These are phyloP conservation scores for Motacilla alba DNA, from an alignment of 2,113 vertebrate genomes.

Conservation along the genomic window DNA sequence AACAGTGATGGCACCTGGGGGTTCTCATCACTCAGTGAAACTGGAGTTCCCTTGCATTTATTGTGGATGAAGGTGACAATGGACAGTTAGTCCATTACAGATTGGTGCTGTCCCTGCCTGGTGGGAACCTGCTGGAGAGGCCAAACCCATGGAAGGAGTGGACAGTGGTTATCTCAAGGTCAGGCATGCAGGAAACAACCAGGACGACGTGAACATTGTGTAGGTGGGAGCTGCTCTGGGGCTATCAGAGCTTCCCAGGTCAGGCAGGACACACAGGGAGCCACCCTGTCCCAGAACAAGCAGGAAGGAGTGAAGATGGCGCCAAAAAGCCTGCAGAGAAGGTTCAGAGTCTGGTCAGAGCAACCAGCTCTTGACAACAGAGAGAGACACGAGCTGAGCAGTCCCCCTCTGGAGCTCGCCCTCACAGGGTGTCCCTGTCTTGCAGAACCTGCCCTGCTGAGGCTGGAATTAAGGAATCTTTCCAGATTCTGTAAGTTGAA, in stretches of 20 bases:
- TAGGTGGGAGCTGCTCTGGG: not conserved
- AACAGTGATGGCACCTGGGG: rapidly evolving
- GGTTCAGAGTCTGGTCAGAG: not conserved
- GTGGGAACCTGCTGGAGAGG: constrained; percentile 1
- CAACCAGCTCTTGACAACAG: not conserved
- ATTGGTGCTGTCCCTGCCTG: not conserved
- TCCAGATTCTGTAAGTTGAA: not conserved
- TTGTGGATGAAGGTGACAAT: not conserved
- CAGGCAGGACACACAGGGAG: constrained; percentile 21
- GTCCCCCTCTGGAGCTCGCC: not conserved
- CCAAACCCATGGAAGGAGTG: not conserved
- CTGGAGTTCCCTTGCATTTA: not conserved
- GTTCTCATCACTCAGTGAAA: not conserved
- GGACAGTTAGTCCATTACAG: not conserved
- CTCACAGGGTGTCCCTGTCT: not conserved
- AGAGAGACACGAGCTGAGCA: not conserved
- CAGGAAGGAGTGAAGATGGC: not conserved
- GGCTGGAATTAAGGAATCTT: not conserved
- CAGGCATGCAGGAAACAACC: not conserved
- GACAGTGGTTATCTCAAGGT: not conserved
- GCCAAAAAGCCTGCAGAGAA: not conserved
- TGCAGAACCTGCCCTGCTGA: not conserved
- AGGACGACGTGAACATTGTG: not conserved
- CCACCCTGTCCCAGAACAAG: not conserved
- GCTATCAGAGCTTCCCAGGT: not conserved